These are phyloP conservation scores for Leptobrachium ailaonicum DNA, from an alignment of 2,113 vertebrate genomes.

Conservation along the genomic window DNA sequence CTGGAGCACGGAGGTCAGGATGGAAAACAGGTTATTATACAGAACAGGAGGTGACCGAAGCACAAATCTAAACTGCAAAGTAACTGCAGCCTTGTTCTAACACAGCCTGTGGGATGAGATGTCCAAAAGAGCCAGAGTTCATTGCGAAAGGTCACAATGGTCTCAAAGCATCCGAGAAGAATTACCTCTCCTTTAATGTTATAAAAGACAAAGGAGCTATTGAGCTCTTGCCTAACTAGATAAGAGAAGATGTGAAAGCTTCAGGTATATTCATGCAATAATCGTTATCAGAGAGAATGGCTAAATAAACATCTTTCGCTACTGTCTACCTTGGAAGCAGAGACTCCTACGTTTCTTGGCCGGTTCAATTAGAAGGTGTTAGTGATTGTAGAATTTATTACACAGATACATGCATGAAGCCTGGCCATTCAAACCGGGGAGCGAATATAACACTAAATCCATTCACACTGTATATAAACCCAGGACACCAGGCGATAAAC, in stretches of 20 bases:
- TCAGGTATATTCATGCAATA: constrained; percentile 30
- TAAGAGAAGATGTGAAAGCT: neutral
- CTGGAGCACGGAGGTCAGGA: constrained; percentile 32
- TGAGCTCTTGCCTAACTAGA: constrained; percentile 13
- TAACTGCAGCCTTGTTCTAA: constrained; percentile 47
- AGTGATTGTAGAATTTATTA: constrained; percentile 29
- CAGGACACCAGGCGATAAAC: neutral
- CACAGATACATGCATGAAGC: constrained; percentile 22
- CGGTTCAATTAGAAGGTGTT: constrained; percentile 26
- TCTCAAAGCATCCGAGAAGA: constrained; percentile 25
- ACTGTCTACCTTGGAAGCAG: constrained; percentile 24
- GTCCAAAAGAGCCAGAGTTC: constrained; percentile 35
- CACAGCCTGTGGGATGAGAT: constrained; percentile 47
- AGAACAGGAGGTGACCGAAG: constrained; percentile 44
- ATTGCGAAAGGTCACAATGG: constrained; percentile 30
- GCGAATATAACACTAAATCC: constrained; percentile 21
- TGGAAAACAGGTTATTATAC: constrained; percentile 46
- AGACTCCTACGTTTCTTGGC: constrained; percentile 24
- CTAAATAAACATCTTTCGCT: constrained; percentile 6
- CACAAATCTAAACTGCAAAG: constrained; percentile 40
- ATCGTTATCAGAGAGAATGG: constrained; percentile 15
- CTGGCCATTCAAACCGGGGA: constrained; percentile 4
- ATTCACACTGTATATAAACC: constrained; percentile 16
- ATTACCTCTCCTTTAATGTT: constrained; percentile 24
- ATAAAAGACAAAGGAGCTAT: constrained; percentile 16